phyloP scores from a whole-genome alignment of 2,888 invertebrate species.

The Pollenia griseotomentosa region DNA sequence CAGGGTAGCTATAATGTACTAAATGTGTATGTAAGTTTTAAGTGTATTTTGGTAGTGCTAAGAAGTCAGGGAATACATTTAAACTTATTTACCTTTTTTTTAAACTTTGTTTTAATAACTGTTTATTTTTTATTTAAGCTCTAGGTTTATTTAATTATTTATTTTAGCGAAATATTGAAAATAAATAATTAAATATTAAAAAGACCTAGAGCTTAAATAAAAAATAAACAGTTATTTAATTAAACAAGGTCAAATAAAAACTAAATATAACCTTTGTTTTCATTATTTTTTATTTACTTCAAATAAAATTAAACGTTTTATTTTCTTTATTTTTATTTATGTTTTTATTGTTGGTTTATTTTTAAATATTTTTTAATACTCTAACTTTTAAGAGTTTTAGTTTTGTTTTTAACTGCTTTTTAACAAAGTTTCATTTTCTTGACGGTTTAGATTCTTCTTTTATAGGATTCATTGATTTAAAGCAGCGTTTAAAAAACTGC shows the following conservation, averaged over 20 bases:
- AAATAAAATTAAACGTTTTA: conserved; percentile 32
- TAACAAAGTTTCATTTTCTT: conserved; percentile 55
- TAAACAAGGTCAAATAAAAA: no score
- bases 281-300: not conserved
- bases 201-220: no score
- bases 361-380: conserved; percentile 68
- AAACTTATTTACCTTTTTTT: no score
- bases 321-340: conserved; percentile 41
- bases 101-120: not conserved
- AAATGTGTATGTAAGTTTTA: no score
- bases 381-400: conserved; percentile 60
- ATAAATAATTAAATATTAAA: no score
- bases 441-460: conserved; percentile 61
- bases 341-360: conserved; percentile 40
- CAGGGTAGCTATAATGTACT: no score
- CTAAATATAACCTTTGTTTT: no score
- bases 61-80: no score
- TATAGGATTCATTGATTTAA: conserved; percentile 66
- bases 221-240: no score
- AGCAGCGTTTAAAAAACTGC: not conserved
- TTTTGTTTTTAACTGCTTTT: conserved; percentile 52
- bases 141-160: no score
- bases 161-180: no score
- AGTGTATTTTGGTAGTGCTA: no score
- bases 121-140: conserved; percentile 11